Conservation (phyloP, 2,113 vertebrate species). For the Lipophrys pholis region DNA sequence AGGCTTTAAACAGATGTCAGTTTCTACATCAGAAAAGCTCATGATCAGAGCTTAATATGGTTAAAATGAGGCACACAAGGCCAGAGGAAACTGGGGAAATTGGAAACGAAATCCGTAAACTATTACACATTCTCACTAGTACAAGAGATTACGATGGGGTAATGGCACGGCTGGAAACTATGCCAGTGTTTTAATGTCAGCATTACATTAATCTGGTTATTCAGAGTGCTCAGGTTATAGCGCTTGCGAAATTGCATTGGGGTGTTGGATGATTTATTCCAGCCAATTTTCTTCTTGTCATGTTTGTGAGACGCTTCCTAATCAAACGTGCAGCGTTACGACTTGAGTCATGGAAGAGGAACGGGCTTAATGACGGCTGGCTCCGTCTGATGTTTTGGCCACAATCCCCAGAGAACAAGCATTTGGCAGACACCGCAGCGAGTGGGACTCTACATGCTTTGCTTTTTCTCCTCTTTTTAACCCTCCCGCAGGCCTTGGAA, state of each 20-base stretch:
- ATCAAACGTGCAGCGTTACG: conserved; percentile 76
- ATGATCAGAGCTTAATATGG: not conserved
- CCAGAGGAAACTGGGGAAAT: conserved; percentile 3
- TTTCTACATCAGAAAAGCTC: not conserved
- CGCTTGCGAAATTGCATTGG: not conserved
- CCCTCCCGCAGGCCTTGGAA: not conserved
- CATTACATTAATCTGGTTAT: conserved; percentile 20
- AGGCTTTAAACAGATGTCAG: too few species aligned
- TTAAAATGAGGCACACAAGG: not conserved
- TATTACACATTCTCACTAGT: not conserved
- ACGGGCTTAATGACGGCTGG: conserved; percentile 42
- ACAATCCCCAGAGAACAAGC: conserved; percentile 30
- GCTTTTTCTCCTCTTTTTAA: not conserved
- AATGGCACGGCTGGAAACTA: not conserved
- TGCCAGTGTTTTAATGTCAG: conserved; percentile 22
- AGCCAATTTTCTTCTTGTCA: conserved; percentile 60
- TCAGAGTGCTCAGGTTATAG: not conserved
- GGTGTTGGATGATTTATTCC: conserved; percentile 63
- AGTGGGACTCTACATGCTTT: conserved; percentile 2
- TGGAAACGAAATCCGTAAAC: conserved; percentile 4
- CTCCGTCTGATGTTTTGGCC: conserved; percentile 36
- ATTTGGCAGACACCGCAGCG: conserved; percentile 54
- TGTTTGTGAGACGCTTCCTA: conserved; percentile 66
- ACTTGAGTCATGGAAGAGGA: conserved; percentile 67
- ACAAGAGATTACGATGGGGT: not conserved